phyloP scores from a whole-genome alignment of 2,888 invertebrate genomes.

The Troides aeacus region DNA sequence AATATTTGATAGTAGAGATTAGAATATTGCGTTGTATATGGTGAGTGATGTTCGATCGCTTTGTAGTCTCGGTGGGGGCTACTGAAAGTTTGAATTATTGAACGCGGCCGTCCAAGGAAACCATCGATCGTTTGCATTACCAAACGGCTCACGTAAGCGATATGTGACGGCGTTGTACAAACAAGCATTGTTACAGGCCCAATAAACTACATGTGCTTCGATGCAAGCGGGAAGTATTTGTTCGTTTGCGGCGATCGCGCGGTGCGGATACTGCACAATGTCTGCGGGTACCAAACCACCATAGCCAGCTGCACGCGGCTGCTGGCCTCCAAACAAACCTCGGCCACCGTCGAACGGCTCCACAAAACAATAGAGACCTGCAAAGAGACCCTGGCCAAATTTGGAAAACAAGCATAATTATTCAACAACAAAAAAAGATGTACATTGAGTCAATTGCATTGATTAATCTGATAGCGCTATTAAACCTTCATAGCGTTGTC shows the following conservation, averaged over 20 bases:
- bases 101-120: slow-evolving; percentile 27
- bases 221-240: slow-evolving; percentile 86
- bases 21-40: slow-evolving; percentile 2
- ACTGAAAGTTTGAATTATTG: slow-evolving; percentile 32
- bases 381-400: slow-evolving; percentile 65
- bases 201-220: slow-evolving; percentile 85
- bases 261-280: slow-evolving; percentile 89
- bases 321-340: slow-evolving; percentile 81
- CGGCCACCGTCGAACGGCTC: slow-evolving; percentile 88
- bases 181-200: slow-evolving; percentile 77
- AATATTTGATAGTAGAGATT: not conserved
- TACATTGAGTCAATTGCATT: slow-evolving; percentile 17
- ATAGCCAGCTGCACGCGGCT: slow-evolving; percentile 63
- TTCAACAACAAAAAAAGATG: not conserved
- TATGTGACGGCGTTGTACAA: slow-evolving; percentile 11
- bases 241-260: slow-evolving; percentile 87
- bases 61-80: slow-evolving; percentile 33
- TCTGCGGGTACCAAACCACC: slow-evolving; percentile 68
- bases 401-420: slow-evolving; percentile 52
- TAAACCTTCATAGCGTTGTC: not conserved
- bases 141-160: slow-evolving; percentile 22
- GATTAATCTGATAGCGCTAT: slow-evolving; percentile 10
- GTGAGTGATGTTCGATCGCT: slow-evolving; percentile 4
- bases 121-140: slow-evolving; percentile 29
- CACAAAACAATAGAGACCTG: slow-evolving; percentile 84